Percentiles rank a stretch among this genome's conserved stretches.
These are phyloP conservation scores for Lasiurus cinereus DNA, from an alignment of 2,113 vertebrate genomes.

Conservation along the genomic window DNA sequence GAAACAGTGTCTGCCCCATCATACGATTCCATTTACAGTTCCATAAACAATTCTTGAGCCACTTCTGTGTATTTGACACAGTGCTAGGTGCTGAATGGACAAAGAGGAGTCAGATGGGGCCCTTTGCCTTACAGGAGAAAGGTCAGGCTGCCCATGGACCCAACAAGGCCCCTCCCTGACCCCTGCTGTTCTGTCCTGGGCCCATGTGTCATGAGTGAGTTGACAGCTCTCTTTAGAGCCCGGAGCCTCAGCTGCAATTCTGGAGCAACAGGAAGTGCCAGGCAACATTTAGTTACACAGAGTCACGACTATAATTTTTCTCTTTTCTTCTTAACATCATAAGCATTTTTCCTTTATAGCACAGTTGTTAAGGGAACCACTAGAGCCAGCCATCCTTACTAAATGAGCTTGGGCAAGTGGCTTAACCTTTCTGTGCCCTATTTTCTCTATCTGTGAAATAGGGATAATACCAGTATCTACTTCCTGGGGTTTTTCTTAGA, in stretches of 20 bases:
- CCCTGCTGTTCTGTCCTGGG: not conserved
- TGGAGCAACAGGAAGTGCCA: slow-evolving; percentile 6
- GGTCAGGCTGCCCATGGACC: not conserved
- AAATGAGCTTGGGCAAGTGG: slow-evolving; percentile 35
- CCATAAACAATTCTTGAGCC: not conserved
- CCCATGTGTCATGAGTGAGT: not conserved
- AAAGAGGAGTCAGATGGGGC: not conserved
- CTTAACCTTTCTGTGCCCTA: slow-evolving; percentile 20
- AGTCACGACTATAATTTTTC: not conserved
- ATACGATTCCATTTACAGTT: slow-evolving; percentile 15
- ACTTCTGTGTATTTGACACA: not conserved
- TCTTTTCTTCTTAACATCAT: slow-evolving; percentile 5
- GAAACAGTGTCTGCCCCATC: not conserved
- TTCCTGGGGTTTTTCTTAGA: not conserved
- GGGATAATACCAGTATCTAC: not conserved
- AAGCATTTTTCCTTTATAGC: slow-evolving; percentile 40
- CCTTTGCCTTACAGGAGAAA: slow-evolving; percentile 12
- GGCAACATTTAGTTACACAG: not conserved
- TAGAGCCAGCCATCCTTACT: slow-evolving; percentile 30
- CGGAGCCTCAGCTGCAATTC: not conserved
- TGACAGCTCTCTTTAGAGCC: slow-evolving; percentile 26
- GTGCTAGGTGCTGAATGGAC: not conserved
- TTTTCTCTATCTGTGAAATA: slow-evolving; percentile 56
- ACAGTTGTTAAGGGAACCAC: not conserved
- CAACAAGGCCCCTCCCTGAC: not conserved